Percentiles rank a stretch among this genome's conserved stretches.
These are phyloP conservation scores for Arctia plantaginis DNA, from an alignment of 2,888 invertebrate genomes.

Conservation along the genomic window DNA sequence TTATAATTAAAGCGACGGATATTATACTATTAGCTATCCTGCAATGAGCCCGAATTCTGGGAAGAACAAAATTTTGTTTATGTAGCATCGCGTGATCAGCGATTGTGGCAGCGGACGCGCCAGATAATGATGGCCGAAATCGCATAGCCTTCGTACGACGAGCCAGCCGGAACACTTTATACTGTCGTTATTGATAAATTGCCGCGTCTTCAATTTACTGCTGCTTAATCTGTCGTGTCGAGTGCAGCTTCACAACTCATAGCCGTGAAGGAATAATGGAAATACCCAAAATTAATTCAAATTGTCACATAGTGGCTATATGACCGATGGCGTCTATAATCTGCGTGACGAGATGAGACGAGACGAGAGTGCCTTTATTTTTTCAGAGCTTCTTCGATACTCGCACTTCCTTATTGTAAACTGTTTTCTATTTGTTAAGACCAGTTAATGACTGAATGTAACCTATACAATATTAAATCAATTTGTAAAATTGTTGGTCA, in stretches of 20 bases:
- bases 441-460: no score
- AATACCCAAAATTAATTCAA: conserved; percentile 53
- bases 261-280: conserved; percentile 40
- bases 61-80: conserved; percentile 34
- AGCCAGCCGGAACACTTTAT: conserved; percentile 80
- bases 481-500: no score
- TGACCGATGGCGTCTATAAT: conserved; percentile 18
- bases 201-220: conserved; percentile 72
- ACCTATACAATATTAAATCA: no score
- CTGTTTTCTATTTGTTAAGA: no score
- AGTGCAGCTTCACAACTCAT: conserved; percentile 58
- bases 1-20: conserved; percentile 29
- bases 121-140: conserved; percentile 72
- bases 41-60: conserved; percentile 17
- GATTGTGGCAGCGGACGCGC: conserved; percentile 46
- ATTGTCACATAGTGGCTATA: conserved; percentile 63
- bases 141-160: conserved; percentile 57
- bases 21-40: conserved; percentile 19
- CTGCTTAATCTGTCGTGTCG: conserved; percentile 63
- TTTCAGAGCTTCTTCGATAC: background rate
- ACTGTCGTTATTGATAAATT: conserved; percentile 86
- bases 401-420: background rate
- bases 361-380: conserved; percentile 14
- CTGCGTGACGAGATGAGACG: conserved; percentile 16
- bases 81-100: conserved; percentile 44